Conservation (phyloP, 2,888 invertebrate species). For the Diarsia mendica region DNA sequence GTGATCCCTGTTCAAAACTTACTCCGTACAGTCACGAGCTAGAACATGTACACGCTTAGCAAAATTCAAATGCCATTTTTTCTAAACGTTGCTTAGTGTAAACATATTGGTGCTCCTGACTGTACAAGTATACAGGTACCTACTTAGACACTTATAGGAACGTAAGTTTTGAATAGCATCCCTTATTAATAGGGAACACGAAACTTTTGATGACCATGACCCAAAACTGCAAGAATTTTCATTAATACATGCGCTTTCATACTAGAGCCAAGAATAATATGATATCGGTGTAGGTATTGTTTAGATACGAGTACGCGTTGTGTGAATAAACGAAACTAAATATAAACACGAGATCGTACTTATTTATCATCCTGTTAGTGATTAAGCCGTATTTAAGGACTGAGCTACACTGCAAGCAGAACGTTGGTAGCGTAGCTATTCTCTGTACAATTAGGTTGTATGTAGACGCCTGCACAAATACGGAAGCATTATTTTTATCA, state of each 20-base stretch:
- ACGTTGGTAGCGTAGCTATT: neutral
- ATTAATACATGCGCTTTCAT: neutral
- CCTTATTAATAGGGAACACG: neutral
- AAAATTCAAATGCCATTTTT: too few relatives aligned
- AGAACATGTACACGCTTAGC: neutral
- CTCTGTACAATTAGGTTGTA: too few relatives aligned
- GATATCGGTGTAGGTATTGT: conserved; percentile 23
- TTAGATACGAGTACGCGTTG: neutral
- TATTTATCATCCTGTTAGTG: conserved; percentile 47
- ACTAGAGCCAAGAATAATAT: conserved; percentile 35
- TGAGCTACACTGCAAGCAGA: neutral
- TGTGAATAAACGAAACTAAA: conserved; percentile 39
- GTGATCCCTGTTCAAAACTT: neutral
- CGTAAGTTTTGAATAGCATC: neutral
- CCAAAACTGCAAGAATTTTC: conserved; percentile 6
- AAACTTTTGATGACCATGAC: neutral
- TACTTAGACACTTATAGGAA: neutral
- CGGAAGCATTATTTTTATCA: conserved; percentile 4
- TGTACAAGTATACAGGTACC: neutral
- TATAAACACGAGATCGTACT: conserved; percentile 45
- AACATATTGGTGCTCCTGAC: too few relatives aligned
- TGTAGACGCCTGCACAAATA: neutral
- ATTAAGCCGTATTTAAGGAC: conserved; percentile 20
- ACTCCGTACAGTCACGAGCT: neutral
- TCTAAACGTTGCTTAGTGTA: too few relatives aligned